Base-by-base conservation (phyloP, 1,140 invertebrate species). In the Linepithema humile region DNA sequence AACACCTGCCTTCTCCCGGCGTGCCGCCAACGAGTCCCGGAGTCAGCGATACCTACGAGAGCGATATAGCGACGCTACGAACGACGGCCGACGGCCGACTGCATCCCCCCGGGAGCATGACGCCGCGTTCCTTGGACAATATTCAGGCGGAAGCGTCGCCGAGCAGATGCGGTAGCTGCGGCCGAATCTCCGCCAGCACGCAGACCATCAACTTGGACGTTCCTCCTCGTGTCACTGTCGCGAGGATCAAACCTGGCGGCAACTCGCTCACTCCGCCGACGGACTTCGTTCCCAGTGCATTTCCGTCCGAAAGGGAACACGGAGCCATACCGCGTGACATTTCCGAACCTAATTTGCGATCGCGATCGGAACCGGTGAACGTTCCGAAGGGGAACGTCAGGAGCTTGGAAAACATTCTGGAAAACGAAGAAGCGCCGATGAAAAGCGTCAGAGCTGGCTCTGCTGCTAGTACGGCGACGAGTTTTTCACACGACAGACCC, bases 321-420 rank as follows among this genome's bases (percentile, higher is more conserved):
- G 40, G 17, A 2, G 4, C 7, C 3, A 82, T 88, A 0, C 74
- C 83, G 0, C 32, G 93, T 5, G 93, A 94, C 26, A 91, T 94
- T 60, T 94, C 94, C 6, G 93, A 93, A 32, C 94, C 93, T 2
- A 93, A 94, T 74, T 85, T 94, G 7, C 85, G 90, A 6, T 90
- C 67, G 0, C 82, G 84, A 38, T 88, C 88, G 9, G 91, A 93
- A 80, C 60, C 89, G 6, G 7, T 62, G 35, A 50, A 53, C n/a
- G 60, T 91, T 23, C 55, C 91, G 0, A 84, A 82, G 10, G 9
- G 77, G 0, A 93, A 92, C 17, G 92, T 91, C 0, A 90, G 88
- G 3, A 94, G 94, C 65, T 73, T 94, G 50, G 91, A 92, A 62
- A 94, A 94, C 70, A 94, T 94, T 45, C 32, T 94, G 23, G 94